Evolutionary conservation across 2,797 vertebrate species (phyloP), one percentile per base, ranked within the genome.

Genomic region (Crocodylus rhombifer): DNA sequence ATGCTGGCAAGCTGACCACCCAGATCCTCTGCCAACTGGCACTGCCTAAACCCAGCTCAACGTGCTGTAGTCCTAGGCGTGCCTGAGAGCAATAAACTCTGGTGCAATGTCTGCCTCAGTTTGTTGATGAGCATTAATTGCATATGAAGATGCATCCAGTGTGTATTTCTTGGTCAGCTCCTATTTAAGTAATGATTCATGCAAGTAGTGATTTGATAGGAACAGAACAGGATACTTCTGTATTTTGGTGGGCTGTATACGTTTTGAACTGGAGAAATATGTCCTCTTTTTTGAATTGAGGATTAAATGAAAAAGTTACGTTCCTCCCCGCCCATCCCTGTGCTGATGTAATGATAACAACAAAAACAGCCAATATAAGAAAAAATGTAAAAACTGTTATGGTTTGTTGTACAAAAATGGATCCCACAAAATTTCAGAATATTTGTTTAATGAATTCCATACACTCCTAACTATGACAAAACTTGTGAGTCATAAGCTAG

Each of bases 361-460:
- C 55, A 90, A 93, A 93, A 91, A 71, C 21, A 51, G 21, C 2
- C 28, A 60, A 2, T 60, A 86, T 91, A 28, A 85, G 5, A 81
- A 57, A 89, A 87, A 86, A 61, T 60, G 82, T 81, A 77, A 90
- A 86, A 57, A 2, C 18, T 88, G 25, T 87, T 56, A 75, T 21
- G 76, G 74, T 67, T 57, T 90, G 25, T 88, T 89, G 80, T 84
- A 92, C 86, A 93, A 30, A 95, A 86, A 82, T 65, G 26, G 86
- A 94, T 91, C 88, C 82, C 87, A 82, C 67, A 88, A 91, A 89
- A 75, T 86, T 93, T 92, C 93, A 14, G 61, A 91, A 33, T 90
- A 84, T 91, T 95, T 88, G 60, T 26, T 81, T 96, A 97, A 97
- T 93, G 55, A 2, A 42, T 94, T 93, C 95, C 96, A 95, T 74